These are phyloP conservation scores for Yoshiicerus persimilis DNA, from an alignment of 1,140 invertebrate species.

Conservation along the genomic window DNA sequence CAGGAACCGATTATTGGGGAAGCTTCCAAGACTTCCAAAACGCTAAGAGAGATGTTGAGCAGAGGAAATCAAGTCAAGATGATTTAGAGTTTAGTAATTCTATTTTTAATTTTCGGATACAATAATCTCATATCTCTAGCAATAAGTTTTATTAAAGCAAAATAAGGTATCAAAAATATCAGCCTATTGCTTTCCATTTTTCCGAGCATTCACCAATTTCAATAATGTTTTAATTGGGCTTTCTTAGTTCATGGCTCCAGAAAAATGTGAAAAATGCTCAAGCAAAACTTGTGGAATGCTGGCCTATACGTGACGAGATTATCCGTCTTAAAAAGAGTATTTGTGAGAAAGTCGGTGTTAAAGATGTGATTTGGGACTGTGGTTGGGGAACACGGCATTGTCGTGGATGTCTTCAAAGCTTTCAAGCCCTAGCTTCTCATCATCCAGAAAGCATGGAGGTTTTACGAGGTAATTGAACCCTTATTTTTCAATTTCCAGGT, in stretches of 20 bases:
- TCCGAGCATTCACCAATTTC: too few species aligned
- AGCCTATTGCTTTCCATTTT: too few species aligned
- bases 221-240: too few species aligned
- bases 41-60: slow-evolving; percentile 25
- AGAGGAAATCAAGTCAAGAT: slow-evolving; percentile 19
- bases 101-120: slow-evolving; percentile 25
- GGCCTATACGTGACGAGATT: slow-evolving; percentile 68
- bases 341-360: slow-evolving; percentile 60
- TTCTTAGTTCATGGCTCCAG: slow-evolving; percentile 63
- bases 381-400: slow-evolving; percentile 87
- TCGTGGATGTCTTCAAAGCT: slow-evolving; percentile 76
- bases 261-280: slow-evolving; percentile 65
- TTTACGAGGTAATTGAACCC: slow-evolving; percentile 45
- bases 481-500: not conserved
- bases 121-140: too few species aligned
- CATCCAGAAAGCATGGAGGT: slow-evolving; percentile 68
- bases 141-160: too few species aligned
- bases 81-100: slow-evolving; percentile 33
- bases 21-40: not conserved
- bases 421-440: slow-evolving; percentile 69
- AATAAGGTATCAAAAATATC: too few species aligned
- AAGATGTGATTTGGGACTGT: slow-evolving; percentile 71
- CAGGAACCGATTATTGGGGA: not conserved
- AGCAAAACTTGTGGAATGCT: slow-evolving; percentile 62
- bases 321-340: slow-evolving; percentile 62